Conservation (phyloP, 2,888 invertebrate genomes). For the Ophioninae sp. region DNA sequence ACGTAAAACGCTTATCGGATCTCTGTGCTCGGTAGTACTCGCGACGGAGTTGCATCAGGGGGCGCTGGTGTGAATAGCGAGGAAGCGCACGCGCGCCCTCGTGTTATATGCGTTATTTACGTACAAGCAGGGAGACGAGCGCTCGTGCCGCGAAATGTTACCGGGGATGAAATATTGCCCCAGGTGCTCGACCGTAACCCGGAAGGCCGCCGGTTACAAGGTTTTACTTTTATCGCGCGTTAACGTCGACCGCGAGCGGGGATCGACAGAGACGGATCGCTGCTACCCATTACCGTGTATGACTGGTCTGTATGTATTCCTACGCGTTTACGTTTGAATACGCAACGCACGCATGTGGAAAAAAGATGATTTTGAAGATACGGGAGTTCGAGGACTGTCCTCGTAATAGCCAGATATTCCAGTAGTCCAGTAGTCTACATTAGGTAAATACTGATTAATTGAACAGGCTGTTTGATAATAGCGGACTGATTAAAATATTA, state of each 20-base stretch:
- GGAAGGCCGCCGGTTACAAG: conserved; percentile 65
- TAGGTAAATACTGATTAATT: too few species aligned
- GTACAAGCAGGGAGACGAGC: conserved; percentile 30
- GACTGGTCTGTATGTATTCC: conserved; percentile 50
- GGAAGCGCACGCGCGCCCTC: neutral
- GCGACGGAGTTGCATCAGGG: neutral
- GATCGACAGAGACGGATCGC: conserved; percentile 66
- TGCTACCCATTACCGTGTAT: conserved; percentile 60
- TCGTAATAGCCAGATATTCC: neutral
- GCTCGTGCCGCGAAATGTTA: conserved; percentile 44
- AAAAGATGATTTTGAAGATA: neutral
- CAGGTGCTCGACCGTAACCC: conserved; percentile 63
- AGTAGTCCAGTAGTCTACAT: too few species aligned
- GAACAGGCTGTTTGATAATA: too few species aligned
- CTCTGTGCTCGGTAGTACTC: conserved; percentile 25
- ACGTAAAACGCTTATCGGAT: conserved; percentile 58
- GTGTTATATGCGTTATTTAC: conserved; percentile 26
- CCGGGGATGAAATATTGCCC: conserved; percentile 61
- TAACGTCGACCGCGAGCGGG: conserved; percentile 62
- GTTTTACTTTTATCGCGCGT: conserved; percentile 69
- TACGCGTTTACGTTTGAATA: neutral
- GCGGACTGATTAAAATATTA: too few species aligned
- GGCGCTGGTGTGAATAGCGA: neutral
- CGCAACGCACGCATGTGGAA: neutral
- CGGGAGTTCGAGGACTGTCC: neutral